Base-by-base conservation (phyloP, 2,113 vertebrate species). In the Anthoscopus minutus region DNA sequence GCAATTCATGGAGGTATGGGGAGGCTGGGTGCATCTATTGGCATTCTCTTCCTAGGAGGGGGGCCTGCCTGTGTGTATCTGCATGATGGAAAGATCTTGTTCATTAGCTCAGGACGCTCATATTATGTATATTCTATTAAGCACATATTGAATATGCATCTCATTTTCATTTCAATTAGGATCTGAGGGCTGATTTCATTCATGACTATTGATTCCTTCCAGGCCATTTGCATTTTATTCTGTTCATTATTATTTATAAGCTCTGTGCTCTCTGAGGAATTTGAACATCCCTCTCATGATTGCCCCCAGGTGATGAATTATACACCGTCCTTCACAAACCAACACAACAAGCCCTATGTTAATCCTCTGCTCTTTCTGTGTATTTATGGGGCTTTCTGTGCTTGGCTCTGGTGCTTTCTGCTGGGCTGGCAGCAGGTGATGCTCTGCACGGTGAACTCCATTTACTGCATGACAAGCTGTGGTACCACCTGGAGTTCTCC, bases 231-330 rank as follows among this genome's bases (percentile, higher is more conserved):
- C 73, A 91, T 97, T 96, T 89, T 84, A 62, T 94, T 88, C 81
- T 74, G 89, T 95, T 94, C 91, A 92, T 91, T 92, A 88, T 95
- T 95, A 92, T 90, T 74, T 94, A 96, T 97, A 65, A 81, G 82
- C 77, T 95, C 88, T 13, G 61, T 74, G 92, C 64, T 90, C 80
- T 74, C 95, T n/a, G 40, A 81, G 88, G 91, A 53, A 96, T 95
- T 94, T 81, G 86, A 92, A 96, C 64, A 83, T 86, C 82, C 85
- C 76, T 88, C 92, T 92, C 10, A 2, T 67, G 90, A 88, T 94
- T 94, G 87, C 72, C 92, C 86, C 65, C 82, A 53, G 81, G 93
- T 92, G 93, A 96, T 94, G 95, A 83, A 95, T 96, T 88, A 67
- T 28, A 53, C 48, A 45, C 76, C 20, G 15, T 83, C 71, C 85